These are phyloP conservation scores for Thunnus maccoyii DNA, from an alignment of 2,113 vertebrate species.

Conservation along the genomic window DNA sequence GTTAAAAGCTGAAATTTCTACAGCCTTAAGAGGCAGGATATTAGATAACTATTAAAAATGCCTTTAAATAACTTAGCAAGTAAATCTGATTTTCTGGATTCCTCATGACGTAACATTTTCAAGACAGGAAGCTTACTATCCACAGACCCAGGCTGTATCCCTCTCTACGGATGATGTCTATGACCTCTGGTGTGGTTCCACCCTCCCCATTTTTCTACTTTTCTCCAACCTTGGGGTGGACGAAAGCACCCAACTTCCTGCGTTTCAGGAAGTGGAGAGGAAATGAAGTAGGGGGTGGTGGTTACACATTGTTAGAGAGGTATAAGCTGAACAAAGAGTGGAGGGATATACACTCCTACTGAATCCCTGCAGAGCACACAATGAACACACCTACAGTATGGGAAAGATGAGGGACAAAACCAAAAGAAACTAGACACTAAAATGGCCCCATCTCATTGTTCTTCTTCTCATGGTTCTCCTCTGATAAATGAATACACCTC, in stretches of 20 bases:
- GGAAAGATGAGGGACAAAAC: background rate
- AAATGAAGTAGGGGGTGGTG: conserved; percentile 54
- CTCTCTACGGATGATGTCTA: background rate
- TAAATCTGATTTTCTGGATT: background rate
- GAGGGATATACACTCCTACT: background rate
- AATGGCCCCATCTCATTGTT: background rate
- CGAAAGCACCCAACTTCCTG: conserved; percentile 64
- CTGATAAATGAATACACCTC: conserved; percentile 3
- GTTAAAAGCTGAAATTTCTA: background rate
- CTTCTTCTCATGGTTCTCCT: background rate
- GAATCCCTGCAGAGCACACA: background rate
- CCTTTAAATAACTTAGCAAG: background rate
- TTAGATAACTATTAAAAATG: background rate
- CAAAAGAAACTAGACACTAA: conserved; percentile 3
- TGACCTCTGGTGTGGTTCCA: conserved; percentile 42
- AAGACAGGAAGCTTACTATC: conserved; percentile 35
- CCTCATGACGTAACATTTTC: background rate
- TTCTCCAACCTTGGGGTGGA: conserved; percentile 47
- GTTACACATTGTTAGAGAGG: conserved; percentile 67
- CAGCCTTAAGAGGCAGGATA: no score
- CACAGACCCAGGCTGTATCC: conserved; percentile 37
- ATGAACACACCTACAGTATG: background rate
- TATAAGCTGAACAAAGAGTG: conserved; percentile 48
- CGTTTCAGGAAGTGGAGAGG: conserved; percentile 69
- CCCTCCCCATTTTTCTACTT: conserved; percentile 19